phyloP scores from a whole-genome alignment of 2,797 vertebrate species.

The Darevskia mixta region DNA sequence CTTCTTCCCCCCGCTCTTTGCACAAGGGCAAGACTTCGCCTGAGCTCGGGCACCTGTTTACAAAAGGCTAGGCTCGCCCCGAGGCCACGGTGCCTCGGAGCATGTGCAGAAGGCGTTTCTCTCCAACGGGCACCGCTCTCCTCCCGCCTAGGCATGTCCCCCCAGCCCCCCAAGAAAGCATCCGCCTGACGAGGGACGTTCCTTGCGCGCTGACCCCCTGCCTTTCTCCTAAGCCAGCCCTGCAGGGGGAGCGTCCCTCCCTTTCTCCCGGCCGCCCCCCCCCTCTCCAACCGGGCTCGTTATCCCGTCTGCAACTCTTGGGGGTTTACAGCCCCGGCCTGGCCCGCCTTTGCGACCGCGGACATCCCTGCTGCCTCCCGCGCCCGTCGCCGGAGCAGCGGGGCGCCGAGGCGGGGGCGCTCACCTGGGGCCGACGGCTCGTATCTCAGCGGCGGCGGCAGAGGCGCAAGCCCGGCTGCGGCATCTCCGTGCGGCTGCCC shows the following conservation, averaged over 20 bases:
- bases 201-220: not conserved
- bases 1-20: not conserved
- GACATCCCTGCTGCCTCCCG: not conserved
- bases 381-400: not conserved
- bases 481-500: conserved; percentile 1
- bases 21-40: not conserved
- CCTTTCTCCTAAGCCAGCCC: not conserved
- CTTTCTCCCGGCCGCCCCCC: no score
- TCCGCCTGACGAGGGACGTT: not conserved
- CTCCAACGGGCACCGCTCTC: no score
- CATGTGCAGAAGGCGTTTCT: not conserved
- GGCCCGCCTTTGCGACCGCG: not conserved
- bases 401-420: not conserved
- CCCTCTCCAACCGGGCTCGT: not conserved
- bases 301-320: not conserved
- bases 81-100: not conserved
- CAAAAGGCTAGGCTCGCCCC: not conserved
- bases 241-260: no score
- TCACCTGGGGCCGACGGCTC: conserved; percentile 23
- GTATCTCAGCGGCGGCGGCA: not conserved
- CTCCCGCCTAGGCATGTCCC: not conserved
- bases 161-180: not conserved
- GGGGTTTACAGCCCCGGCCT: not conserved
- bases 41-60: not conserved
- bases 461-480: not conserved